Base-by-base conservation (phyloP, 2,797 vertebrate genomes). In the Meriones psammophilus region DNA sequence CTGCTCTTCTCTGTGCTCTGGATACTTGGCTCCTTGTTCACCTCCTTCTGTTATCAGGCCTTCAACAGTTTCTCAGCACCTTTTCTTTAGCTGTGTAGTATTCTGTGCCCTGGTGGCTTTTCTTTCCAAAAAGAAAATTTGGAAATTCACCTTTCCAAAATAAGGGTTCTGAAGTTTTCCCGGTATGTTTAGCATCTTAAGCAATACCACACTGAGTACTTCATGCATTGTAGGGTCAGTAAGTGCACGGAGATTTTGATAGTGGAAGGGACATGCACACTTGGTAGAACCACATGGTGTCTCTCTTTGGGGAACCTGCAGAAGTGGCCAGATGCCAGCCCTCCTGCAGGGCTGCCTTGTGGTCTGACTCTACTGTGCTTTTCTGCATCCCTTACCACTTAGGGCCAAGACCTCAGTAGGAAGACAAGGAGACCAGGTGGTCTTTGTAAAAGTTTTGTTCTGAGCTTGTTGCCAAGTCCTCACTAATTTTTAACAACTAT, bases 381-480 rank as follows among this genome's bases (percentile, higher is more conserved):
- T 76, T 2, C 1, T 15, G 42, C 28, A 74, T 39, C 73, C 39
- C 5, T 20, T 74, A 24, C 91, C 24, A 83, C 42, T 86, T 7
- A 74, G 42, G 56, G 12, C 39, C 39, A 39, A 17, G 2, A 14
- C 86, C 12, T 68, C 36, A 8, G 10, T 36, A 3, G 15, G 68
- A 54, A 66, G 18, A 36, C 8, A 18, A 15, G 74, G 84, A 92
- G 46, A 58, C 36, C 0, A 3, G 10, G 26, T 66, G 22, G 14
- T 17, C 5, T 91, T 68, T 50, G 8, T 50, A 68, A 30, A 46
- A 80, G n/a, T 36, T 95, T 87, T 50, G 18, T 79, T 73, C 56
- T 73, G 50, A 74, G 28, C 24, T 76, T 83, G 12, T 69, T 91
- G 64, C 92, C 91, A 33, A 88, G 66, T 74, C 95, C 81, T 94